These are phyloP conservation scores for Aphodius sticticus DNA, from an alignment of 2,888 invertebrate genomes.

Conservation along the genomic window DNA sequence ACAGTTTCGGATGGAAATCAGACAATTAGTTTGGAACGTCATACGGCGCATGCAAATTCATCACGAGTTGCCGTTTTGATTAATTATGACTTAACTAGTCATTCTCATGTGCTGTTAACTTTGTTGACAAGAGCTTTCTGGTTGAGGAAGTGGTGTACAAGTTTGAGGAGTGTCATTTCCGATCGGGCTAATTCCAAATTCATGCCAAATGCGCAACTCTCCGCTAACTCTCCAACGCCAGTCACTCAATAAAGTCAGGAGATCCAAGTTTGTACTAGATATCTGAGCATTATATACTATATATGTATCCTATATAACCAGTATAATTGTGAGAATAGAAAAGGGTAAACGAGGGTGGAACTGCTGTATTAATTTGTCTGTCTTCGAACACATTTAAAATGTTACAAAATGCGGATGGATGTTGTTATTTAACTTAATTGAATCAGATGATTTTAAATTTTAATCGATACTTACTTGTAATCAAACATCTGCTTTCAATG, in stretches of 20 bases:
- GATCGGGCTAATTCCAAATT: neutral
- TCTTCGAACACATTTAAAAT: too few species aligned
- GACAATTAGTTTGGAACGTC: neutral
- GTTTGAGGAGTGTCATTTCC: constrained; percentile 17
- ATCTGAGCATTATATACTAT: too few species aligned
- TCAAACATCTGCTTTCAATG: too few species aligned
- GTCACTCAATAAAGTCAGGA: neutral
- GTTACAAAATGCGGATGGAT: too few species aligned
- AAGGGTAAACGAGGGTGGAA: too few species aligned
- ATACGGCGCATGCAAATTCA: neutral
- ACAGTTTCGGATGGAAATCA: neutral
- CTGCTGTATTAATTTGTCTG: too few species aligned
- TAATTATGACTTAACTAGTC: constrained; percentile 15
- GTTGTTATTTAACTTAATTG: too few species aligned
- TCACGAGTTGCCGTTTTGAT: neutral
- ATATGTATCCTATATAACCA: too few species aligned
- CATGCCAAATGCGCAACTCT: neutral
- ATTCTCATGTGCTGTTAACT: constrained; percentile 19
- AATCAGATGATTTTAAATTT: too few species aligned
- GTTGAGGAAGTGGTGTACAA: constrained; percentile 14
- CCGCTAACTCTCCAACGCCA: neutral
- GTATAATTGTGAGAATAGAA: too few species aligned
- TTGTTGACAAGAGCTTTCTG: constrained; percentile 23
- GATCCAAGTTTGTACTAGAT: too few species aligned
- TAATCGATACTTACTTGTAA: too few species aligned